Percentiles rank a stretch among this genome's conserved stretches.
Evolutionary conservation across 2,113 vertebrate species (phyloP).

Genomic region (Emydura subglobosa): DNA sequence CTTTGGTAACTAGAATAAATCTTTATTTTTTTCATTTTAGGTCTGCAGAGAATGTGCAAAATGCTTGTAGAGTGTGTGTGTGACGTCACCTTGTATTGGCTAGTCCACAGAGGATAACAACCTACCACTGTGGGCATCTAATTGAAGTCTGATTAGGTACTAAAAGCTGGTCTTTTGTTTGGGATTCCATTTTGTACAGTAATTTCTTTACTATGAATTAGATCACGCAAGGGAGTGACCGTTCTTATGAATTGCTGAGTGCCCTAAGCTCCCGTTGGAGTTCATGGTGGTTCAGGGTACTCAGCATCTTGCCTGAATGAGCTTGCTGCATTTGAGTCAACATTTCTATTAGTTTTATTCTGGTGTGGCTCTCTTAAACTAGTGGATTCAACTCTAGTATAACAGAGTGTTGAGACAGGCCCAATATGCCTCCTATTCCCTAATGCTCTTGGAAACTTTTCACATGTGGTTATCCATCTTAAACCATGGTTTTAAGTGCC

Average conservation of each 20-base stretch:
- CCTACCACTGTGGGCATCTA: background rate
- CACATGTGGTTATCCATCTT: background rate
- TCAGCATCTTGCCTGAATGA: background rate
- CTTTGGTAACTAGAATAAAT: background rate
- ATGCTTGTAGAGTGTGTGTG: background rate
- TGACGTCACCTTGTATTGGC: background rate
- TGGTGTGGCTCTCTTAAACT: background rate
- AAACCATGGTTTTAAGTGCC: background rate
- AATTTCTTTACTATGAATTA: background rate
- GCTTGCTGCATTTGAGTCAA: background rate
- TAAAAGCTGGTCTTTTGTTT: background rate
- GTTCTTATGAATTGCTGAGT: background rate
- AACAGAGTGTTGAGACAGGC: fast-evolving
- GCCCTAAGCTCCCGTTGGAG: background rate
- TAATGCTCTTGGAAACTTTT: background rate
- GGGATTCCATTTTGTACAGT: background rate
- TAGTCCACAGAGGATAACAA: background rate
- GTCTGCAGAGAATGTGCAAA: background rate
- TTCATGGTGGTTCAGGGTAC: background rate
- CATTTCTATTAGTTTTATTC: background rate
- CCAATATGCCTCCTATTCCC: background rate
- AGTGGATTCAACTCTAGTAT: background rate
- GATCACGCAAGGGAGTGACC: background rate
- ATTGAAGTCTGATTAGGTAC: background rate
- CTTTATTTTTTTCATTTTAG: background rate